These are phyloP conservation scores for Aethes cnicana DNA, from an alignment of 2,888 invertebrate genomes.

Conservation along the genomic window DNA sequence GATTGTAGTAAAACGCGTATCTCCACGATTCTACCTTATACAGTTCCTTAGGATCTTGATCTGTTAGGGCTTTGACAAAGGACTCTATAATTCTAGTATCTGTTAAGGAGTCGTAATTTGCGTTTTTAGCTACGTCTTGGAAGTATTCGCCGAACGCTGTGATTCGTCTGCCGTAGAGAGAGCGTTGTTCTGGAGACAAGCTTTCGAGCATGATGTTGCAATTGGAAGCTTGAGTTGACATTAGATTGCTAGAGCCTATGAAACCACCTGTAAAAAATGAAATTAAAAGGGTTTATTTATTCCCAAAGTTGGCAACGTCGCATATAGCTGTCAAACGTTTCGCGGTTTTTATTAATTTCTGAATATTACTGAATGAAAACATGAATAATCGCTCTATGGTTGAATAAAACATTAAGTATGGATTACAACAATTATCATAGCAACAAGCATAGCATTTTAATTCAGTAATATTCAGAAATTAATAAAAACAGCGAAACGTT, in stretches of 20 bases:
- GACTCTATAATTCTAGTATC: constrained; percentile 82
- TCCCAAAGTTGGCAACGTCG: too few relatives aligned
- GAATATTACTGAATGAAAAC: too few relatives aligned
- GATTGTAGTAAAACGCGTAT: constrained; percentile 84
- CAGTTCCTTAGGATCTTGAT: constrained; percentile 79
- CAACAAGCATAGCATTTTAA: too few relatives aligned
- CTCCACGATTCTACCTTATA: constrained; percentile 88
- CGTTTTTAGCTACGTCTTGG: constrained; percentile 60
- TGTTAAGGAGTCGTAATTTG: constrained; percentile 71
- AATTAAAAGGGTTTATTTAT: neutral
- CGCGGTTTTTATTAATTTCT: too few relatives aligned
- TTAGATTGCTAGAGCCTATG: constrained; percentile 85
- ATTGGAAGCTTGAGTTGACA: constrained; percentile 83
- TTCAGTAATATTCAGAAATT: too few relatives aligned
- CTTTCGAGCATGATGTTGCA: constrained; percentile 85
- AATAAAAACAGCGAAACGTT: too few relatives aligned
- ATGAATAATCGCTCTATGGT: too few relatives aligned
- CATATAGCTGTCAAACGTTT: too few relatives aligned
- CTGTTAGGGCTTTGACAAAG: constrained; percentile 84
- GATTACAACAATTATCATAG: too few relatives aligned
- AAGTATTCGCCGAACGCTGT: constrained; percentile 84
- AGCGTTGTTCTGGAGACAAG: constrained; percentile 84
- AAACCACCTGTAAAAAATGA: constrained; percentile 84
- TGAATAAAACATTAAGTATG: too few relatives aligned
- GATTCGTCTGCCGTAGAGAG: constrained; percentile 86